Evolutionary conservation across 1,140 invertebrate genomes (phyloP).

Genomic region (Drosophila littoralis): DNA sequence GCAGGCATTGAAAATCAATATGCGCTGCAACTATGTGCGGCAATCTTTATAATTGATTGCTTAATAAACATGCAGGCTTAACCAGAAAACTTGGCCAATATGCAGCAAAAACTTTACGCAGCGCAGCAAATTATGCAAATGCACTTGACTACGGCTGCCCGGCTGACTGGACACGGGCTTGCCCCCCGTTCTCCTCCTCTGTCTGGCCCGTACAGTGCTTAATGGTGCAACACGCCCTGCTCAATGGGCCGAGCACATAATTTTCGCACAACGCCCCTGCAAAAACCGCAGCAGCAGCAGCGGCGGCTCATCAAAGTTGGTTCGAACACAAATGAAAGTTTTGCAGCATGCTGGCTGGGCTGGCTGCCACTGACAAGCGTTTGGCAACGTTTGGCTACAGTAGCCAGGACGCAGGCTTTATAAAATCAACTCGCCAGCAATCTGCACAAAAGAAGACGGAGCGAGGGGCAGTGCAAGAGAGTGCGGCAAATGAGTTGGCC

Average conservation of each 20-base stretch:
- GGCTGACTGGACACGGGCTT: constrained; percentile 31
- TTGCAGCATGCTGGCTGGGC: constrained; percentile 42
- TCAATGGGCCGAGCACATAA: constrained; percentile 73
- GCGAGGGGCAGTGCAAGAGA: not conserved
- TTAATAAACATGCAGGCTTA: constrained; percentile 69
- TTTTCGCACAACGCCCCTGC: constrained; percentile 46
- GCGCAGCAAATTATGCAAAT: constrained; percentile 75
- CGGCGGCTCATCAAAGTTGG: constrained; percentile 74
- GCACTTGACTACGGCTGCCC: constrained; percentile 52
- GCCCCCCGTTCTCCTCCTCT: not conserved
- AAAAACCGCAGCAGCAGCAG: constrained; percentile 3
- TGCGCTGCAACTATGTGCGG: constrained; percentile 15
- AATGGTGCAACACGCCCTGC: constrained; percentile 68
- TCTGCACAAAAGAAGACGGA: constrained; percentile 55
- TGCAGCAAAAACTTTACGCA: constrained; percentile 62
- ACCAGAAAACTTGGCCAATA: constrained; percentile 65
- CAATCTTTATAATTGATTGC: constrained; percentile 68
- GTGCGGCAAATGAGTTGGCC: constrained; percentile 64
- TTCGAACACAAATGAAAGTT: constrained; percentile 79
- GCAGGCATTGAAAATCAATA: constrained; percentile 55
- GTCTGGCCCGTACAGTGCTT: constrained; percentile 38
- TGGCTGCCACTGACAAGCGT: constrained; percentile 61
- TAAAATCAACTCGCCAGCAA: constrained; percentile 75
- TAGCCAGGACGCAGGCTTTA: constrained; percentile 50
- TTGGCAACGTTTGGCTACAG: constrained; percentile 42